A percentile compares a stretch with the other conserved stretches of the same genome.
phyloP scores from a whole-genome alignment of 2,113 vertebrate species.

The Melanerpes formicivorus region DNA sequence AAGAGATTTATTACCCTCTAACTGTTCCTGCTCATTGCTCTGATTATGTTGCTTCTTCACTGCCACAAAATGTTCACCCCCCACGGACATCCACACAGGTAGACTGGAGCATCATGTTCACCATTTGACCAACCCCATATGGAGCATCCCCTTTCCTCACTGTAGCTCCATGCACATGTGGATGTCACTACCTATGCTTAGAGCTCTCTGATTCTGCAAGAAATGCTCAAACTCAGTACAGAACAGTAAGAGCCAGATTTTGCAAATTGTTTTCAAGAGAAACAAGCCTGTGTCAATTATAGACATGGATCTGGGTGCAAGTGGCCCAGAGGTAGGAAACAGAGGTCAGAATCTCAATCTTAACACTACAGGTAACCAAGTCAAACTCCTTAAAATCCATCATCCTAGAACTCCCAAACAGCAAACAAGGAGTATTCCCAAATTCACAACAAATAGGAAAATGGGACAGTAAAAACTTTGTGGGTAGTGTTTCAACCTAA shows the following conservation, averaged over 20 bases:
- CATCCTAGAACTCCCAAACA: background rate
- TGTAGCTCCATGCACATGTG: background rate
- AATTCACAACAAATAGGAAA: background rate
- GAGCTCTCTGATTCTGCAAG: background rate
- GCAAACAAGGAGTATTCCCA: background rate
- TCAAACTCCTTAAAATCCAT: background rate
- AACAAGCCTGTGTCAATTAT: background rate
- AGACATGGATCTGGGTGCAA: background rate
- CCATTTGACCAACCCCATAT: rapidly evolving
- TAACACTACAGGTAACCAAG: background rate
- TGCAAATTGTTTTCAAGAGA: background rate
- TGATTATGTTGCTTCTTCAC: background rate
- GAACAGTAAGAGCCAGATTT: background rate
- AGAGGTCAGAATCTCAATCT: background rate
- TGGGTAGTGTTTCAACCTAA: background rate
- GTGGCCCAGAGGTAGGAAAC: background rate
- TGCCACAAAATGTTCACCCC: background rate
- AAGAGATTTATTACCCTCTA: background rate
- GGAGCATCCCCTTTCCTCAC: background rate
- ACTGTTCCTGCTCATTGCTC: background rate
- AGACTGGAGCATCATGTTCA: background rate
- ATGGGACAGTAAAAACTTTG: background rate
- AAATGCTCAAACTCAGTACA: background rate
- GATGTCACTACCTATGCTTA: rapidly evolving
- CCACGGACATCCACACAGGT: background rate